These are phyloP conservation scores for Chrysolina americana DNA, from an alignment of 2,888 invertebrate genomes.

Conservation along the genomic window DNA sequence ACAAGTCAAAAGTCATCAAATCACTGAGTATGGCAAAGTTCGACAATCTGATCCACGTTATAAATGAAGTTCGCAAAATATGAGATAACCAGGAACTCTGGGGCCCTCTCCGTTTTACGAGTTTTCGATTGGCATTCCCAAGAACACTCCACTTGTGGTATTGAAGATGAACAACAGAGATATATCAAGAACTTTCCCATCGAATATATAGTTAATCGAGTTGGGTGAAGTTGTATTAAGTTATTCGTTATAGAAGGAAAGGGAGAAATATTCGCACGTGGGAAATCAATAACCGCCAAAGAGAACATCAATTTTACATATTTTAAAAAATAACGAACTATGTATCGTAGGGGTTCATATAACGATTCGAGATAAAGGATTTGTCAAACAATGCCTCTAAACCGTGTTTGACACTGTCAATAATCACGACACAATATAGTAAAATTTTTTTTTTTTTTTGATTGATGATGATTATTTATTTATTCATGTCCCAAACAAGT, in stretches of 20 bases:
- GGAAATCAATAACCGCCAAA: not conserved
- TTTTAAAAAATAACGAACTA: too few species aligned
- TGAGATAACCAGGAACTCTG: not conserved
- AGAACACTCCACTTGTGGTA: not conserved
- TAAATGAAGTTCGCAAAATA: not conserved
- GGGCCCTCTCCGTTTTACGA: not conserved
- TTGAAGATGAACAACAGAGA: not conserved
- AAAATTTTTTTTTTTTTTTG: too few species aligned
- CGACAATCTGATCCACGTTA: not conserved
- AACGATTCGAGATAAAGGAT: too few species aligned
- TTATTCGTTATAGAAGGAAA: not conserved
- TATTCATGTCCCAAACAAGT: too few species aligned
- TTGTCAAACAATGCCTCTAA: too few species aligned
- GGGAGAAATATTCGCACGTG: not conserved
- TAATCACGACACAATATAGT: too few species aligned
- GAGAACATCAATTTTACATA: not conserved
- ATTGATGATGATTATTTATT: too few species aligned
- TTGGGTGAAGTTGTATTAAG: not conserved
- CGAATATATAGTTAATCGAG: not conserved
- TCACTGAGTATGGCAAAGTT: not conserved
- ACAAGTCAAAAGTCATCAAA: not conserved
- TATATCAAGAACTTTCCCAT: not conserved
- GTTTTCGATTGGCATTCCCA: conserved; percentile 1
- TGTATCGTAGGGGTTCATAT: too few species aligned
- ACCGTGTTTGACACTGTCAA: too few species aligned